Percentiles rank a stretch among this genome's conserved stretches.
Evolutionary conservation across 2,797 vertebrate species (phyloP).

Genomic region (Phataginus tricuspis): DNA sequence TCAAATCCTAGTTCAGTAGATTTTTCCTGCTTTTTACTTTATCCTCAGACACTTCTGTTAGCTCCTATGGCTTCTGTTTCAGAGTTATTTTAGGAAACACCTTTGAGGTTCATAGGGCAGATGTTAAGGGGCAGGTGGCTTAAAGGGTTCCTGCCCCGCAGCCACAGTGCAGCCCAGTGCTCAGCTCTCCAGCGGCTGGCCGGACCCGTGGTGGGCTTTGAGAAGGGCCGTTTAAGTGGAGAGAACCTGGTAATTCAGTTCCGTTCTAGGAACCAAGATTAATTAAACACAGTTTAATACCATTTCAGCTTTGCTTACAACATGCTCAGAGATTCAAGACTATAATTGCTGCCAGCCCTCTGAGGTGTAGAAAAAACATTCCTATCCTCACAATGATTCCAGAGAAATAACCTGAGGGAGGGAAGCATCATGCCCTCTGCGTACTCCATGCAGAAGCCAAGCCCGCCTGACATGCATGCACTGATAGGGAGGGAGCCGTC

Average conservation of each 20-base stretch:
- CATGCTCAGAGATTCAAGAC: slow-evolving; percentile 35
- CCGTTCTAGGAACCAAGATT: not conserved
- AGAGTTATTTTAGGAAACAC: not conserved
- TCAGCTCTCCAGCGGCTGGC: not conserved
- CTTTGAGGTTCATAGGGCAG: not conserved
- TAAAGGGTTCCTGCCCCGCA: not conserved
- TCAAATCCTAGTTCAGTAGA: not conserved
- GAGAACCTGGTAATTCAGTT: slow-evolving; percentile 10
- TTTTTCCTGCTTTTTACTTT: not conserved
- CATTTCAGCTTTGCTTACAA: slow-evolving; percentile 34
- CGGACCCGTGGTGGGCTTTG: not conserved
- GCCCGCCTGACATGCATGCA: not conserved
- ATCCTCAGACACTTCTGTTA: not conserved
- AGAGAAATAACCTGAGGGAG: not conserved
- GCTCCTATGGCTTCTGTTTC: slow-evolving; percentile 7
- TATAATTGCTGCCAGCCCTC: not conserved
- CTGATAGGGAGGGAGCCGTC: not conserved
- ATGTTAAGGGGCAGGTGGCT: not conserved
- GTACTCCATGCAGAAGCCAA: not conserved
- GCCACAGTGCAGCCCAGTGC: not conserved
- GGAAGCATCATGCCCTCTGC: not conserved
- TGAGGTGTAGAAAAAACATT: not conserved
- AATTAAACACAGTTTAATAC: slow-evolving; percentile 13
- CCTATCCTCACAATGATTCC: not conserved
- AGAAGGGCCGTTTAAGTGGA: not conserved